These are phyloP conservation scores for Tethya wilhelma DNA, from an alignment of 37 sponge, comb jelly and placozoan genomes.

Conservation along the genomic window DNA sequence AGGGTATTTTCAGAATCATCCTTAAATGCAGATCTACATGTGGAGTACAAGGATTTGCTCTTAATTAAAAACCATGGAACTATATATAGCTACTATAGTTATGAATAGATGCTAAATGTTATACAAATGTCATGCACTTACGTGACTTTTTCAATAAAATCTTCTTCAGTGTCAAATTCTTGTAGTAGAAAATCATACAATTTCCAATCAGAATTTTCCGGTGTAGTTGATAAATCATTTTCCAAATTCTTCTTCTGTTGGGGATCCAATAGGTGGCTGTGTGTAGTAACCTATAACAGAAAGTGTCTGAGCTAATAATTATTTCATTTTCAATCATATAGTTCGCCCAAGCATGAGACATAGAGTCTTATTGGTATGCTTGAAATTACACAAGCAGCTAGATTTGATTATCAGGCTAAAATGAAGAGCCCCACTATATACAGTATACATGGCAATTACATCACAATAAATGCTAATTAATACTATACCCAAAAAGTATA, in stretches of 20 bases:
- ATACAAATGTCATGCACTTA: neutral
- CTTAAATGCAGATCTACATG: neutral
- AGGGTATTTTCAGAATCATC: too few relatives aligned
- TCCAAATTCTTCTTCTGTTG: constrained; percentile 6
- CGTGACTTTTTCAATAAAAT: constrained; percentile 54
- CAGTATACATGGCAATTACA: too few relatives aligned
- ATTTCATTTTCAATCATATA: neutral
- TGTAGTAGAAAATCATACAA: constrained; percentile 21
- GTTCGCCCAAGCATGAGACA: neutral
- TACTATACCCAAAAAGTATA: too few relatives aligned
- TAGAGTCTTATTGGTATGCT: too few relatives aligned
- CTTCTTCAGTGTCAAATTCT: constrained; percentile 63
- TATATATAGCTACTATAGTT: neutral
- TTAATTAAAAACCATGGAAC: neutral
- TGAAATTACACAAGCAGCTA: too few relatives aligned
- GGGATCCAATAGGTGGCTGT: constrained; percentile 41
- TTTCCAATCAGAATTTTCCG: neutral
- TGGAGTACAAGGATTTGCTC: neutral
- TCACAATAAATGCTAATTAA: too few relatives aligned
- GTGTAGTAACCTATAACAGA: constrained; percentile 58
- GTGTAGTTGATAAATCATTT: neutral
- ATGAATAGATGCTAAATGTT: neutral
- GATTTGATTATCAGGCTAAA: too few relatives aligned
- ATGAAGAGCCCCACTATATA: too few relatives aligned
- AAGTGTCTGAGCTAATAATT: neutral